These are phyloP conservation scores for Brachypodius melanocephalos DNA, from an alignment of 2,113 vertebrate species.

Conservation along the genomic window DNA sequence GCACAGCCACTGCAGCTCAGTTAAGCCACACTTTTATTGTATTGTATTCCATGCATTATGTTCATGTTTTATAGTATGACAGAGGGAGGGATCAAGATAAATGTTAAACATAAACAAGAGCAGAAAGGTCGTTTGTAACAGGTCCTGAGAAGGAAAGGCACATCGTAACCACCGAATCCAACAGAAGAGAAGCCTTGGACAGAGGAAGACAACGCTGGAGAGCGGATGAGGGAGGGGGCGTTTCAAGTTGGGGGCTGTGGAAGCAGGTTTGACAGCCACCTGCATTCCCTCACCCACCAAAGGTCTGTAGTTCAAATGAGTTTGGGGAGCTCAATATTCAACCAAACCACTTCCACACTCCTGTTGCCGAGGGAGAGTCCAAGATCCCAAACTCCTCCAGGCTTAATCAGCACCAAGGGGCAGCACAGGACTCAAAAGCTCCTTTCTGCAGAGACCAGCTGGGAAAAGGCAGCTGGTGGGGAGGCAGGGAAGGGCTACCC, in stretches of 20 bases:
- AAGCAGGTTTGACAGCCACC: background rate
- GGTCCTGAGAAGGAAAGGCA: constrained; percentile 75
- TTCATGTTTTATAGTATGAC: constrained; percentile 52
- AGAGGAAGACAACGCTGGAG: constrained; percentile 17
- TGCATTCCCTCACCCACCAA: background rate
- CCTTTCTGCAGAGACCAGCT: background rate
- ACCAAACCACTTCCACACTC: background rate
- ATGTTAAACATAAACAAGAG: constrained; percentile 58
- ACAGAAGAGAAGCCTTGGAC: constrained; percentile 21
- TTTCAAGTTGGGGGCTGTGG: constrained; percentile 17
- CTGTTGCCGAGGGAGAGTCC: background rate
- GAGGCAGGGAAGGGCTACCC: background rate
- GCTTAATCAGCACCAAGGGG: constrained; percentile 29
- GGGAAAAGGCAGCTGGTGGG: background rate
- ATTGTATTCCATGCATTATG: constrained; percentile 67
- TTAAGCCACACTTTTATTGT: constrained; percentile 67
- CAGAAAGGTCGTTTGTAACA: constrained; percentile 55
- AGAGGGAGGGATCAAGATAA: constrained; percentile 15
- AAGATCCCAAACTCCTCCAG: background rate
- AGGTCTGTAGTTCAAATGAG: background rate
- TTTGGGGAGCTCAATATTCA: background rate
- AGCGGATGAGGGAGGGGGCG: background rate
- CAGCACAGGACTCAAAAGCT: background rate
- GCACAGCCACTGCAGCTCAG: background rate
- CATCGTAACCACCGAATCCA: constrained; percentile 60